A percentile compares a stretch with the other conserved stretches of the same genome.
These are phyloP conservation scores for Margaritifera margaritifera DNA, from an alignment of 2,888 invertebrate genomes.

Conservation along the genomic window DNA sequence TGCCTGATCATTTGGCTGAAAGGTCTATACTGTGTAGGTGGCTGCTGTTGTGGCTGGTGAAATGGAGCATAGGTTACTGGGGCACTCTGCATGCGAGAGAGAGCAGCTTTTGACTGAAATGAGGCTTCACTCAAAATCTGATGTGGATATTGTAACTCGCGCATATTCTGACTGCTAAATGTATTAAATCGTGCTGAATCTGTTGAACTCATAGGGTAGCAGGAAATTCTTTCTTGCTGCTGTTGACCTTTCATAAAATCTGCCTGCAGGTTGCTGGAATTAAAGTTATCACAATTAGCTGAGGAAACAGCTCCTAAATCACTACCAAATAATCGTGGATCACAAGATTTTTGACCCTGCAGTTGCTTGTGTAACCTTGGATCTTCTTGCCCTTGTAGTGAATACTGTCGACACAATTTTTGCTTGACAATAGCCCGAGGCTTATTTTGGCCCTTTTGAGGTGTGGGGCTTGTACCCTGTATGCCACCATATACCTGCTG, in stretches of 20 bases:
- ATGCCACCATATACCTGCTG: conserved; percentile 4
- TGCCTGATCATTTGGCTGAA: conserved; percentile 74
- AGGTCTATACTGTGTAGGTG: conserved; percentile 5
- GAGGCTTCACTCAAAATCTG: conserved; percentile 4
- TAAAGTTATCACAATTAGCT: too few species aligned
- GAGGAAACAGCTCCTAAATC: too few species aligned
- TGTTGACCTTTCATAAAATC: too few species aligned
- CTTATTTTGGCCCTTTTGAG: conserved; percentile 6
- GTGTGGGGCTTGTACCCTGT: background rate
- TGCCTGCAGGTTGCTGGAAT: too few species aligned
- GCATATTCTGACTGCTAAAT: too few species aligned
- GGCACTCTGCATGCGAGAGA: conserved; percentile 56
- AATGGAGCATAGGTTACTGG: conserved; percentile 53
- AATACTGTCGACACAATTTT: conserved; percentile 33
- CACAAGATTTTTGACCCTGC: conserved; percentile 33
- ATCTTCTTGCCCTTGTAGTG: conserved; percentile 85
- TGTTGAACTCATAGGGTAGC: too few species aligned
- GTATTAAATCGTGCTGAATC: too few species aligned
- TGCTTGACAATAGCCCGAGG: conserved; percentile 20
- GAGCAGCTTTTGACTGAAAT: conserved; percentile 21
- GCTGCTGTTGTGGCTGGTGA: conserved; percentile 24
- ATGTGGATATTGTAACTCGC: too few species aligned
- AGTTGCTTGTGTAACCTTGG: conserved; percentile 76
- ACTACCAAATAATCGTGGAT: conserved; percentile 14
- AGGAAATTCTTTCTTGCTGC: too few species aligned